These are phyloP conservation scores for Sycophila texana DNA, from an alignment of 2,888 invertebrate genomes.

Conservation along the genomic window DNA sequence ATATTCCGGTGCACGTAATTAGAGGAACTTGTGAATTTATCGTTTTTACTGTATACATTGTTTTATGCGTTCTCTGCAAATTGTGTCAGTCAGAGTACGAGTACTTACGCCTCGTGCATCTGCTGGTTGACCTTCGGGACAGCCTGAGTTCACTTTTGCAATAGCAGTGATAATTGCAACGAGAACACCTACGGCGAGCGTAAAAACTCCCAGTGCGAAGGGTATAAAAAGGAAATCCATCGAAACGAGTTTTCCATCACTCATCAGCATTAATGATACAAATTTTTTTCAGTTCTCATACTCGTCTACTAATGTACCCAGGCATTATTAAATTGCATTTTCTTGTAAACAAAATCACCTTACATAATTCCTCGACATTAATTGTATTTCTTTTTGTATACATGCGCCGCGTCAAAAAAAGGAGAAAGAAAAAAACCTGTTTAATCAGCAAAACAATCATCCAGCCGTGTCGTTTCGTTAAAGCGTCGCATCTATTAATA, in stretches of 20 bases:
- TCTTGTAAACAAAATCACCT: too few species aligned
- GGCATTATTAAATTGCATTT: too few species aligned
- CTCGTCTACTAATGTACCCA: too few species aligned
- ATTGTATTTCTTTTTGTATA: too few species aligned
- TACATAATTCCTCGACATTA: too few species aligned
- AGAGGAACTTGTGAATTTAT: constrained; percentile 39
- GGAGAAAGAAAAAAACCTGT: too few species aligned
- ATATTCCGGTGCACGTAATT: constrained; percentile 38
- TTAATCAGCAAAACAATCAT: neutral
- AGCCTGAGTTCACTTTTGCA: constrained; percentile 46
- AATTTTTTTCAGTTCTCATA: neutral
- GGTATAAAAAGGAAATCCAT: constrained; percentile 37
- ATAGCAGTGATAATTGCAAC: constrained; percentile 55
- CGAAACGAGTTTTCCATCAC: constrained; percentile 2
- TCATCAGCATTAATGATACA: constrained; percentile 8
- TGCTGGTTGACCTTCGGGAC: constrained; percentile 47
- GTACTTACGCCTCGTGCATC: constrained; percentile 11
- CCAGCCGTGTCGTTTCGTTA: neutral
- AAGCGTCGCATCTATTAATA: constrained; percentile 26
- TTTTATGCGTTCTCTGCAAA: constrained; percentile 24
- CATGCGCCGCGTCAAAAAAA: neutral
- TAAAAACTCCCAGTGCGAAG: constrained; percentile 37
- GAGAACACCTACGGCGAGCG: constrained; percentile 43
- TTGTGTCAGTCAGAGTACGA: constrained; percentile 25
- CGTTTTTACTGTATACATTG: constrained; percentile 5